Evolutionary conservation across 2,113 vertebrate genomes (phyloP).

Genomic region (Rhinogobius similis): DNA sequence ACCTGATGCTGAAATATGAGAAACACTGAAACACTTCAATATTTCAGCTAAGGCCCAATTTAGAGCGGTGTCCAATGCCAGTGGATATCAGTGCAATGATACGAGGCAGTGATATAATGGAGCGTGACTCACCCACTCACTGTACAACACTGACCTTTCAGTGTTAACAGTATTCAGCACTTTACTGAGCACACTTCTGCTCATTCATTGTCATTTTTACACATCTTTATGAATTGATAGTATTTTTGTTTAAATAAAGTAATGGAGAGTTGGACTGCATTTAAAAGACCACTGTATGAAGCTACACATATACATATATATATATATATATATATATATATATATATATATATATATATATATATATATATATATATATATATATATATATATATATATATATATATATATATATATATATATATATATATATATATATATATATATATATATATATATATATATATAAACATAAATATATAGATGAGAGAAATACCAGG

Average conservation of each 20-base stretch:
- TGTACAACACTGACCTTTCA: conserved; percentile 44
- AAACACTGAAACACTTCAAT: background rate
- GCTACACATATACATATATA: too few species aligned
- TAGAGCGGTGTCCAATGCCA: background rate
- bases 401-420: too few species aligned
- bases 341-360: too few species aligned
- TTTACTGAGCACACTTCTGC: conserved; percentile 19
- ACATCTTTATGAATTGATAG: background rate
- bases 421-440: too few species aligned
- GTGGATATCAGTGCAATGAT: background rate
- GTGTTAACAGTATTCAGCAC: conserved; percentile 17
- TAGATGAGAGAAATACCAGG: too few species aligned
- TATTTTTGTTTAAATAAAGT: background rate
- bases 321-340: too few species aligned
- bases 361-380: too few species aligned
- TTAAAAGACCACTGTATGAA: too few species aligned
- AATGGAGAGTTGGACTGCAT: background rate
- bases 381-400: too few species aligned
- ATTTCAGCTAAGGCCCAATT: conserved; percentile 2
- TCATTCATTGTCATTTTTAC: background rate
- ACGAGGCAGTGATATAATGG: conserved; percentile 8
- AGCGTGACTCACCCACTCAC: conserved; percentile 37
- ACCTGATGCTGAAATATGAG: background rate
- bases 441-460: too few species aligned
- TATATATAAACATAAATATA: too few species aligned